Evolutionary conservation across 2,113 vertebrate genomes (phyloP).

Genomic region (Calcarius ornatus): DNA sequence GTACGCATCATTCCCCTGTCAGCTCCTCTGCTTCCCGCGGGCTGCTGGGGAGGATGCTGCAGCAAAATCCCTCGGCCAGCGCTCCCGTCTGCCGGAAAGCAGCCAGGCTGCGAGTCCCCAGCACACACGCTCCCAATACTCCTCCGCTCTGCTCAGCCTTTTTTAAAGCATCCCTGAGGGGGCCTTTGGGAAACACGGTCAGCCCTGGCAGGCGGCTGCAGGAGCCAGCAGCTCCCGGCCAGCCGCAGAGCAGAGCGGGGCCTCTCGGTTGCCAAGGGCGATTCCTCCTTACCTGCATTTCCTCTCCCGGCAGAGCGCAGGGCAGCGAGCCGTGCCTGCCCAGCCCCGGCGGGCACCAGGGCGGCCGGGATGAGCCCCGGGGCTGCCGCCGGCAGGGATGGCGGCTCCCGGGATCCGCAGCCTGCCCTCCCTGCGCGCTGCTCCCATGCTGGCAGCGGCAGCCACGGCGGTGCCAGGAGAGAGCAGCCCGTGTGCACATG

Average conservation of each 20-base stretch:
- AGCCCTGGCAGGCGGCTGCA: constrained; percentile 17
- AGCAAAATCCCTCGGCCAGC: constrained; percentile 66
- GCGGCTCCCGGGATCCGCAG: constrained; percentile 16
- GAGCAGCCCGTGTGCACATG: background rate
- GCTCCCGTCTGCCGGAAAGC: constrained; percentile 1
- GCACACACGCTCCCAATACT: background rate
- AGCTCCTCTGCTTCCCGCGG: constrained; percentile 38
- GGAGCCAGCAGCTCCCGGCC: constrained; percentile 38
- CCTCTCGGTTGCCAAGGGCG: constrained; percentile 30
- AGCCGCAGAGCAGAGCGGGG: background rate
- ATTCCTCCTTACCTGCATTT: constrained; percentile 35
- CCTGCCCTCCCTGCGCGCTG: background rate
- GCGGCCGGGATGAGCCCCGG: background rate
- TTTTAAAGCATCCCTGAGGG: background rate
- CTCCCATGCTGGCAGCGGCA: background rate
- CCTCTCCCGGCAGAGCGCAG: background rate
- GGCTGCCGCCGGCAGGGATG: rapidly evolving
- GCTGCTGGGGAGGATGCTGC: constrained; percentile 56
- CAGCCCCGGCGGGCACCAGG: background rate
- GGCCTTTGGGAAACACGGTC: constrained; percentile 23
- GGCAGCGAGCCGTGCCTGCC: constrained; percentile 35
- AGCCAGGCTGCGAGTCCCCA: background rate
- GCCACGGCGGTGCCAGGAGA: background rate
- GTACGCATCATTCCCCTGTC: background rate
- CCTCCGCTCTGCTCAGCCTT: background rate